Percentiles rank a stretch among this genome's conserved stretches.
These are phyloP conservation scores for Diaphora mendica DNA, from an alignment of 2,888 invertebrate genomes.

Conservation along the genomic window DNA sequence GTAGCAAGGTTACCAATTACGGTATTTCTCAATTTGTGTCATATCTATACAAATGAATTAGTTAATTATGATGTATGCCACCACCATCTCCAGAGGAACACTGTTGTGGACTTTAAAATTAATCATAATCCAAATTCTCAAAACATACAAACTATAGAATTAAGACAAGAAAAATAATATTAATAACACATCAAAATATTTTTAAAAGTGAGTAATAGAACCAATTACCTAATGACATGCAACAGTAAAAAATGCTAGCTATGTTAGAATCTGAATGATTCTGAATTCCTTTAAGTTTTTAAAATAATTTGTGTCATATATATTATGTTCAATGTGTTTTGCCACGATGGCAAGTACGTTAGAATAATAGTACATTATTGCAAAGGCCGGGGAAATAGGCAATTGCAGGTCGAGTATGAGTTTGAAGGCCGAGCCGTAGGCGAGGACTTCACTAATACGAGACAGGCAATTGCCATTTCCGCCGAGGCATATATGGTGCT, in stretches of 20 bases:
- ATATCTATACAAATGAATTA: background rate
- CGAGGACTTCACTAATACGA: no score
- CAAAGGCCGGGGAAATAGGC: no score
- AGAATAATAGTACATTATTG: no score
- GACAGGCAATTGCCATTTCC: no score
- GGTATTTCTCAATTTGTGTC: background rate
- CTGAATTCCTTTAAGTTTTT: no score
- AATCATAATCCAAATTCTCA: background rate
- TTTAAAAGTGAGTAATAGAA: slow-evolving; percentile 1
- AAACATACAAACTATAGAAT: background rate
- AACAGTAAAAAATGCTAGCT: slow-evolving; percentile 10
- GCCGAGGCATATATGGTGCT: no score
- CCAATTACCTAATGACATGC: slow-evolving; percentile 32
- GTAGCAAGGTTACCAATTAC: background rate
- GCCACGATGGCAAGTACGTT: background rate
- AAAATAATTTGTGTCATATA: no score
- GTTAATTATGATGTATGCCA: slow-evolving; percentile 9
- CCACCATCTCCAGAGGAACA: background rate
- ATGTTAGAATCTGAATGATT: background rate
- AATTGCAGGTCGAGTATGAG: no score
- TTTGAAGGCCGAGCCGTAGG: no score
- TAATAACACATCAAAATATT: slow-evolving; percentile 15
- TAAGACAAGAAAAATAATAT: slow-evolving; percentile 13
- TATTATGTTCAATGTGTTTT: background rate
- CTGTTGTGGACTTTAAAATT: background rate